Base-by-base conservation (phyloP, 2,888 invertebrate genomes). In the Cheilosia variabilis region DNA sequence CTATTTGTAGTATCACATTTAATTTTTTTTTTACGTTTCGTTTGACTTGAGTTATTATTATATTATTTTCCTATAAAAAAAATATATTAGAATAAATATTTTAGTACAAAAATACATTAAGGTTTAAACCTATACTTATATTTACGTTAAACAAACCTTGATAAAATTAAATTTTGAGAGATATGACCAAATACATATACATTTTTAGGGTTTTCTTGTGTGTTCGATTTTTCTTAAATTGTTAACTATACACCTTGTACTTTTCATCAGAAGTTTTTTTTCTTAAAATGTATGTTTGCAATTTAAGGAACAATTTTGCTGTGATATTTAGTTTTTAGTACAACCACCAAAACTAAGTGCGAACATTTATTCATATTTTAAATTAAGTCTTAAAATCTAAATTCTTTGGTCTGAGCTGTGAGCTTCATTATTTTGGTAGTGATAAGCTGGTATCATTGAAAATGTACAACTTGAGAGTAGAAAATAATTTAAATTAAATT, bases 171-270 rank as follows among this genome's bases (percentile, higher is more conserved):
- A 65, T 68, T 57, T 68, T 66, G 7, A 37, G 47, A 58, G 83
- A 84, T 84, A 80, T 80, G 7, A 6, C 7, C 7, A 31, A 7
- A 37, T 13, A 37, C 1, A 13, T 4, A 37, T 17, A 19, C 22
- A 41, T 62, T 43, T 41, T 1, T 55, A 53, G 10, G 0, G 9
- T 63, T 63, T 22, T 19, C 50, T 65, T 55, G 43, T 22, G 52
- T 5, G 75, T 69, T 79, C 75, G 47, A 27, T 41, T 66, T 80
- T 55, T 47, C 4, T 10, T 10, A 37, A 41, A 66, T 60, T 76
- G 80, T 80, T 84, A 84, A 80, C 80, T 84, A 80, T 71, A 84
- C 73, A 73, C 65, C 65, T 84, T 84, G 84, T 84, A 84, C 83
- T 75, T 75, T 75, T 73, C 27, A 65, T 84, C 75, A 84, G 79